Conservation (phyloP, 1,140 invertebrate genomes). For the Meloidogyne exigua region DNA sequence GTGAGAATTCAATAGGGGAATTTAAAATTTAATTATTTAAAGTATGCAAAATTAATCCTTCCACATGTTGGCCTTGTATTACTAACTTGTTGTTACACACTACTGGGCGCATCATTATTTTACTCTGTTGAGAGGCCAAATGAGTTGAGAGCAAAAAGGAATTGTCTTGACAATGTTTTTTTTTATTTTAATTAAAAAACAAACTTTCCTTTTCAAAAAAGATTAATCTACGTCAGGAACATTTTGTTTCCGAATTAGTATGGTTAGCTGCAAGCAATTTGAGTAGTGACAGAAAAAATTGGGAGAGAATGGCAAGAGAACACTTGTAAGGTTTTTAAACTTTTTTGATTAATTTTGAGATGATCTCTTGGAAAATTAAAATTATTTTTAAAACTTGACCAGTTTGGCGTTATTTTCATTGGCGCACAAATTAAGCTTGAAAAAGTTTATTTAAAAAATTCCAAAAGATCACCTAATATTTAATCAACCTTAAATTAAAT, state of each 20-base stretch:
- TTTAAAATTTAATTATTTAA: background rate
- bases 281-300: slow-evolving; percentile 34
- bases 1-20: no score
- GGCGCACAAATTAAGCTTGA: background rate
- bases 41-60: slow-evolving; percentile 62
- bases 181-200: background rate
- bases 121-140: slow-evolving; percentile 58
- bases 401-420: background rate
- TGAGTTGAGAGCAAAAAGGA: slow-evolving; percentile 52
- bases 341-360: no score
- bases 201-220: slow-evolving; percentile 37
- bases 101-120: slow-evolving; percentile 60
- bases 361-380: no score
- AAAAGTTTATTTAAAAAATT: background rate
- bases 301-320: slow-evolving; percentile 43
- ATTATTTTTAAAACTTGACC: background rate
- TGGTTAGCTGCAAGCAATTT: slow-evolving; percentile 48
- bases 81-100: slow-evolving; percentile 58
- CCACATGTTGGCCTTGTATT: slow-evolving; percentile 61
- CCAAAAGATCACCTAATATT: background rate
- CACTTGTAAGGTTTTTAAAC: slow-evolving; percentile 49
- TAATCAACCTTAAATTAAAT: no score
- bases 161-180: slow-evolving; percentile 21
- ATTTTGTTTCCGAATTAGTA: slow-evolving; percentile 53
- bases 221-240: slow-evolving; percentile 53